Evolutionary conservation across 1,140 invertebrate species (phyloP), one percentile per base, ranked within the genome.

Genomic region (Aricia agestis): DNA sequence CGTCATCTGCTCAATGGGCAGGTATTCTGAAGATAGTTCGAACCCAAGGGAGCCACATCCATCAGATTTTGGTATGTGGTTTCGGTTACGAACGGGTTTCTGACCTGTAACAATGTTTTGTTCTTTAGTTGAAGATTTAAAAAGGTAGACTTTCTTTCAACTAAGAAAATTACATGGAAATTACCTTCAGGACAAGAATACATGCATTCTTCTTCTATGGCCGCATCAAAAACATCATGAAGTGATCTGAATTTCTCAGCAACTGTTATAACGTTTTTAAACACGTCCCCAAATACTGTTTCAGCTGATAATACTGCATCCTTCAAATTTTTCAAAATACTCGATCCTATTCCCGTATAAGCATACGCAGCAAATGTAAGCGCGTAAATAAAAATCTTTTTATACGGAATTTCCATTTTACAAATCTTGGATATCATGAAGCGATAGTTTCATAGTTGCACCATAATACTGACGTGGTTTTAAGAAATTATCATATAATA

Each of bases 31-130:
- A 63, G 93, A 93, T 74, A 97, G 95, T 91, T 96, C 92, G 67
- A 95, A 92, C 15, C 94, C 94, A 25, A 97, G 86, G 0, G 96
- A 95, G 17, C 97, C 97, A 91, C 97, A 98, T 61, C 97, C 97
- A 92, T 98, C 95, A 18, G 95, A 93, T 66, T 93, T 93, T 10
- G 96, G 94, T 67, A 92, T 92, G 80, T 97, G 95, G 78, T 95
- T 94, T 82, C 93, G 93, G 81, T 97, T 95, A n/a, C 94, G 93
- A 68, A 94, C 94, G 41, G 95, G 93, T 70, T 91, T 89, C 0
- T 92, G 87, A 68, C 94, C 96, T 97, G 80, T 58, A 94, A 89
- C 52, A 69, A 67, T 52, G 65, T 65, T 68, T 65, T 32, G n/a
- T 36, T 6, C 4, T 18, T 13, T 59, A 17, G 63, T 67, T 67